Evolutionary conservation across 2,113 vertebrate species (phyloP), one percentile per base, ranked within the genome.

Genomic region (Sakesphorus luctuosus): DNA sequence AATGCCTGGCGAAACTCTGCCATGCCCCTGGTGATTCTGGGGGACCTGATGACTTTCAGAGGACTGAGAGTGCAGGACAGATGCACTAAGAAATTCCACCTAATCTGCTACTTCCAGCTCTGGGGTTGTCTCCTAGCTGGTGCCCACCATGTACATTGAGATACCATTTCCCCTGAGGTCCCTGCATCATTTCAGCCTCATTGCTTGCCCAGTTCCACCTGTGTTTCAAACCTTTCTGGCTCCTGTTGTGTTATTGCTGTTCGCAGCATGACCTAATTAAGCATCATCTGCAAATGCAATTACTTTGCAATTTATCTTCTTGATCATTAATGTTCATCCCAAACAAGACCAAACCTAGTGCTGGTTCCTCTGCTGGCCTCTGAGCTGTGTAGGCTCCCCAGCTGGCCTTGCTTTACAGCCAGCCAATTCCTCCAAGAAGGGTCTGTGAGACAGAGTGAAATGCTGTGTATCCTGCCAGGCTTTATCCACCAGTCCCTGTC

Each of bases 261-360:
- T 94, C 13, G 0, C 76, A 88, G 79, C 0, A 0, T 58, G 77
- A 90, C 95, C 88, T 94, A 76, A 93, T 83, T 82, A 93, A 87
- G 78, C 81, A 63, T 92, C 80, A 63, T 79, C 69, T 76, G 68
- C 74, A 93, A 93, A 94, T 67, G 84, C 84, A 89, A 86, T 90
- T 77, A 84, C 65, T 77, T 76, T 71, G 73, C 77, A 38, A 52
- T 94, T 96, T 92, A 90, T 94, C 87, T 92, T 71, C 71, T 62
- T 7, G 1, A 58, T 93, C 8, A 0, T 78, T 94, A 66, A 71
- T 6, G 40, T 59, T 90, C 58, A 28, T 44, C 77, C 84, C 3
- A 2, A 92, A 59, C 50, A 75, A 66, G 79, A 87, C 25, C 25
- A 47, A 88, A 38, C 47, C 44, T 20, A 29, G 71, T 5, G 17